These are phyloP conservation scores for Stomatorhinus ivindoensis DNA, from an alignment of 2,113 vertebrate species.

Conservation along the genomic window DNA sequence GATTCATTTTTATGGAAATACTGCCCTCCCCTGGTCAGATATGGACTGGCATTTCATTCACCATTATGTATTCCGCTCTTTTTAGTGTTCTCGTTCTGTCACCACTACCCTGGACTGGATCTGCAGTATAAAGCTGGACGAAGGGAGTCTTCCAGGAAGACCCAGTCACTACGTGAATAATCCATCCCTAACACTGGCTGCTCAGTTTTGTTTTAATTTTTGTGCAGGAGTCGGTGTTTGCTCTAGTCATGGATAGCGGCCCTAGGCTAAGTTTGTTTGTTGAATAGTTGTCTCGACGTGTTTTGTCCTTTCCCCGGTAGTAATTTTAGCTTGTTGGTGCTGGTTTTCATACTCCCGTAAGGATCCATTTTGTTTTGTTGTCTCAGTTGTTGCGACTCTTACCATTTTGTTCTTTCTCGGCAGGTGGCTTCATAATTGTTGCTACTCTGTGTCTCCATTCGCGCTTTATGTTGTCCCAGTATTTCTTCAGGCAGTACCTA, in stretches of 20 bases:
- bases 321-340: not conserved
- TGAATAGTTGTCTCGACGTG: not conserved
- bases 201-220: not conserved
- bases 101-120: not conserved
- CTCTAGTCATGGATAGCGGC: not conserved
- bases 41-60: not conserved
- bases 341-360: not conserved
- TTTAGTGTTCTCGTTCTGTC: not conserved
- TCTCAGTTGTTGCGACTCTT: not conserved
- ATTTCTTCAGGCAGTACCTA: not conserved
- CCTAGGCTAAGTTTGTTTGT: not conserved
- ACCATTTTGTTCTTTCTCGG: not conserved
- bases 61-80: not conserved
- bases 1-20: not conserved
- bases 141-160: not conserved
- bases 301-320: not conserved
- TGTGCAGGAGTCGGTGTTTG: not conserved
- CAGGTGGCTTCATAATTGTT: not conserved
- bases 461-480: not conserved
- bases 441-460: not conserved
- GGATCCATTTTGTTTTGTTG: not conserved
- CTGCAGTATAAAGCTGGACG: not conserved
- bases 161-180: not conserved
- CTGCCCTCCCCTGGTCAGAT: not conserved
- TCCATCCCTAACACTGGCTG: not conserved